Evolutionary conservation across 1,140 invertebrate genomes (phyloP), one percentile per base, ranked within the genome.

Genomic region (Drosophila navojoa): DNA sequence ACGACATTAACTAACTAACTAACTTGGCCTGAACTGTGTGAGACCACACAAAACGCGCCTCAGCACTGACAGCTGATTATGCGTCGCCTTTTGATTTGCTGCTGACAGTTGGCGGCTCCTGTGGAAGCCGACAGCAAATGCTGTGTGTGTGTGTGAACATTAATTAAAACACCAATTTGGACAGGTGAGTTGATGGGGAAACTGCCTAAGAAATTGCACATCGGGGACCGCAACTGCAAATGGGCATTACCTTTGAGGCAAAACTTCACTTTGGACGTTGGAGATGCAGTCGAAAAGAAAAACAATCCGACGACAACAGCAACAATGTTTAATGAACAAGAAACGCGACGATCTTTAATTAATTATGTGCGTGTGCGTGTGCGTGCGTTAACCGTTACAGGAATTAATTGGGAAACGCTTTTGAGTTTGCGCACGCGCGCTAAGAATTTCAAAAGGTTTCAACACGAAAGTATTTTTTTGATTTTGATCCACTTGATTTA

Each of bases 121-220:
- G 69, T 32, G 16, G 42, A 9, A 45, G 42, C 42, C n/a, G 42
- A 15, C 42, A 45, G 42, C 13, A 5, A 10, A 7, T 63, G 25
- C 35, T 40, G 29, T 29, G 4, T 29, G 3, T 55, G 35, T 40
- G 53, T 57, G 11, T 42, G 54, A 1, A 11, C 22, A 57, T 57
- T 77, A 78, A 85, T 86, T 87, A 87, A 77, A 87, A 75, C 71
- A 45, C 59, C 45, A 64, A 76, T 76, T 81, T 69, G 62, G 55
- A 59, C 60, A 77, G 35, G 10, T 38, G 11, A 38, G 35, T 29
- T 42, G n/a, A 50, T 54, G 44, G 11, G 6, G 40, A 66, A 52
- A 63, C 19, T 40, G 35, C 32, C 57, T 59, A 81, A 81, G 72
- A 85, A 86, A 85, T 85, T 87, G 72, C 84, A 71, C 82, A 62